Conservation (phyloP, 2,113 vertebrate genomes). For the Terrapene triunguis region DNA sequence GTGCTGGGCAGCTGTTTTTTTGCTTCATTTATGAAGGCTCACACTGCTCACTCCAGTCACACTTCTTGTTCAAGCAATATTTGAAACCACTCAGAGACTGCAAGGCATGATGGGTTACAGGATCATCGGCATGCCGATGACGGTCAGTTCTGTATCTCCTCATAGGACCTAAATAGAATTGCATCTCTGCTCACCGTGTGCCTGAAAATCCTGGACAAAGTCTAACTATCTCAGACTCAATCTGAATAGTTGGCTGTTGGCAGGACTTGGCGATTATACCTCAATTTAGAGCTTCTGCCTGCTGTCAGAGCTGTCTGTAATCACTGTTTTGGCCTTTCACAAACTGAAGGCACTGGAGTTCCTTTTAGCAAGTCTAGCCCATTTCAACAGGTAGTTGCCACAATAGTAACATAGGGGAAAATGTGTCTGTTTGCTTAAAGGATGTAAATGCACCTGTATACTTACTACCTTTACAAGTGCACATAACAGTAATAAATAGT, state of each 20-base stretch:
- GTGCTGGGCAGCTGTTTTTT: not conserved
- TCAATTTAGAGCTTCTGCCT: accelerated
- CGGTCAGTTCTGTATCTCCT: not conserved
- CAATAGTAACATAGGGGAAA: not conserved
- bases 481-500: not conserved
- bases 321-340: not conserved
- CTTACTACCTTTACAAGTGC: not conserved
- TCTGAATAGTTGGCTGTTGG: not conserved
- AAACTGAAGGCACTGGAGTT: not conserved
- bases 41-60: not conserved
- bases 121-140: not conserved
- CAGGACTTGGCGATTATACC: not conserved
- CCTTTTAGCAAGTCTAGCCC: not conserved
- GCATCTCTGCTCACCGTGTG: not conserved
- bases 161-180: not conserved
- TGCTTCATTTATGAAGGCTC: not conserved
- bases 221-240: not conserved
- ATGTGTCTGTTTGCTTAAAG: not conserved
- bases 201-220: not conserved
- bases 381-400: not conserved
- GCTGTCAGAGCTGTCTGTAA: not conserved
- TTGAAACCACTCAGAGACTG: not conserved
- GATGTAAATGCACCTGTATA: not conserved
- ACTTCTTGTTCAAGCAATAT: not conserved
- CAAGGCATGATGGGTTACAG: not conserved